Conservation (phyloP, 2,113 vertebrate species). For the Sakesphorus luctuosus region DNA sequence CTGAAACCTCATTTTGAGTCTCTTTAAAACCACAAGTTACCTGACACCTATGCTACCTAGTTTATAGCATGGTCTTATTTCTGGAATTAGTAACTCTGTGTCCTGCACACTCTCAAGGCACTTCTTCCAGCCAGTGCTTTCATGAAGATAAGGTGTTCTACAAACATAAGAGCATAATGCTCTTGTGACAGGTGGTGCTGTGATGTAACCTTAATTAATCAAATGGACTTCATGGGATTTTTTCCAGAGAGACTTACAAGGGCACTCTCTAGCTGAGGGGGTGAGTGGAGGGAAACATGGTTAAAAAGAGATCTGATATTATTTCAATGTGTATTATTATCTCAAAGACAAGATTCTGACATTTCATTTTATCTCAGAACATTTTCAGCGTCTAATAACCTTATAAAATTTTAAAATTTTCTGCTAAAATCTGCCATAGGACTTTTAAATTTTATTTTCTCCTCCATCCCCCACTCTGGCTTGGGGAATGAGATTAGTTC, state of each 20-base stretch:
- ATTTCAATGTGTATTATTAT: neutral
- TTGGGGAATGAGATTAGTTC: neutral
- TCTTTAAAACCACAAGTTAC: neutral
- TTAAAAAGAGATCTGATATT: neutral
- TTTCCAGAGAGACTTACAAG: neutral
- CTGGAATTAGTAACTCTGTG: neutral
- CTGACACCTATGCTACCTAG: neutral
- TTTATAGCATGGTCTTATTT: neutral
- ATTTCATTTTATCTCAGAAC: neutral
- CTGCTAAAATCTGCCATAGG: neutral
- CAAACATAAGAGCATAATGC: neutral
- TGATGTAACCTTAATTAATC: slow-evolving; percentile 2
- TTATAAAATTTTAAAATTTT: neutral
- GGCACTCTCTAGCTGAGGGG: neutral
- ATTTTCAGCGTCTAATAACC: neutral
- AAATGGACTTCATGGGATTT: neutral
- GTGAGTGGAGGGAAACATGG: neutral
- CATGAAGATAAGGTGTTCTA: neutral
- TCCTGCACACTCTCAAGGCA: neutral
- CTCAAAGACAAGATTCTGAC: neutral
- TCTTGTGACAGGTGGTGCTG: neutral
- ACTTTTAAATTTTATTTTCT: neutral
- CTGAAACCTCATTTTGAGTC: neutral
- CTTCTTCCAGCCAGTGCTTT: neutral
- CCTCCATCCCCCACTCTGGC: neutral